Percentiles rank a stretch among this genome's conserved stretches.
Conservation (phyloP, 2,113 vertebrate genomes). For the Pteruthius melanotis region DNA sequence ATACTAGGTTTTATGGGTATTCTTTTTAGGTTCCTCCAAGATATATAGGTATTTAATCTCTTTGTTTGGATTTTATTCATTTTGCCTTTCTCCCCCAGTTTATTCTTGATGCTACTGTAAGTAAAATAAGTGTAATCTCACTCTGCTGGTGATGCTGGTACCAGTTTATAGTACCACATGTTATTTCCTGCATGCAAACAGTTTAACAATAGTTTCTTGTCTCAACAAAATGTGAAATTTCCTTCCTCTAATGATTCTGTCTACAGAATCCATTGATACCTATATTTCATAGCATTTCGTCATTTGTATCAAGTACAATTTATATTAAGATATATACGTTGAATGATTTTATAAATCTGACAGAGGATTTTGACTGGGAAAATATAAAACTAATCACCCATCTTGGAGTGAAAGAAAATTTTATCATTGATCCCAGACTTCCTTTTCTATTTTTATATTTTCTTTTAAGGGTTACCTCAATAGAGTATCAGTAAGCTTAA, state of each 20-base stretch:
- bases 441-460: neutral
- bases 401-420: neutral
- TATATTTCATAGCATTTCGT: neutral
- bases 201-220: neutral
- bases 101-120: neutral
- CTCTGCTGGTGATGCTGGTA: neutral
- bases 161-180: neutral
- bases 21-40: neutral
- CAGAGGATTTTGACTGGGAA: neutral
- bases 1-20: neutral
- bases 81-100: rapidly evolving
- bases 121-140: neutral
- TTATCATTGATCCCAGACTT: neutral
- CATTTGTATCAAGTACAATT: neutral
- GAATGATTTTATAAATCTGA: neutral
- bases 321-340: neutral
- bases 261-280: neutral
- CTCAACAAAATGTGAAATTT: neutral
- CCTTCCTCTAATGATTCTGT: neutral
- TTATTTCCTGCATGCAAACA: neutral
- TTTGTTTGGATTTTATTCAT: neutral
- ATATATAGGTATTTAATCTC: neutral
- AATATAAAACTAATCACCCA: neutral
- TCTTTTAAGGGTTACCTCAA: neutral
- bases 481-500: neutral